These are phyloP conservation scores for Himalopsyche japonica DNA, from an alignment of 2,888 invertebrate species.

Conservation along the genomic window DNA sequence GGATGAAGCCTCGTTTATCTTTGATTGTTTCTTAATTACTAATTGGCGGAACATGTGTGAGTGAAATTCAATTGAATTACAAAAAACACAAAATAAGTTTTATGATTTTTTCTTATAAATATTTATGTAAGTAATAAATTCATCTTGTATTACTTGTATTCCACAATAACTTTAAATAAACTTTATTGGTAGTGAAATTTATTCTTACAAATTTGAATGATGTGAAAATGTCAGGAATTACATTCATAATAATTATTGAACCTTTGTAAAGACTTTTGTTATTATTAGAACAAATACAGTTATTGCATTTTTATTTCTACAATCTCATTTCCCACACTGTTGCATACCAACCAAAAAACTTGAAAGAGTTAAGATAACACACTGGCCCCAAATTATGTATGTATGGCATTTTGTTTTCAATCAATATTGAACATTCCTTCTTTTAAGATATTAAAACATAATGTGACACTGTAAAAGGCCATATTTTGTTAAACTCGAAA, in stretches of 20 bases:
- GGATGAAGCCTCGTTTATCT: no score
- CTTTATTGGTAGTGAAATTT: not conserved
- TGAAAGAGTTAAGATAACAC: no score
- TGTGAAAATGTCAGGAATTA: not conserved
- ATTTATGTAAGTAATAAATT: not conserved
- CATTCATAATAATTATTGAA: not conserved
- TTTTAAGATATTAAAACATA: no score
- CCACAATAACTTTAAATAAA: not conserved
- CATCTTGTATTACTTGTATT: not conserved
- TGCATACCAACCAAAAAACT: no score
- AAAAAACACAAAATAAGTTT: not conserved
- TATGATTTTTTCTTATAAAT: not conserved
- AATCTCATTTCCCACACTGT: not conserved
- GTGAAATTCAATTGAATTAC: not conserved
- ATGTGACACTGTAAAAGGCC: no score
- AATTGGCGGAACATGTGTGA: no score
- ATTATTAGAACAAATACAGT: constrained; percentile 23
- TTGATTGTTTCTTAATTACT: no score
- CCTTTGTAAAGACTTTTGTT: constrained; percentile 20
- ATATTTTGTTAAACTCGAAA: no score
- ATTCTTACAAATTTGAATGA: not conserved
- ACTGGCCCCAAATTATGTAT: no score
- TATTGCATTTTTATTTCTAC: constrained; percentile 15
- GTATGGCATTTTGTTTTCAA: no score
- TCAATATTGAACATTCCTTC: no score